phyloP scores from a whole-genome alignment of 2,113 vertebrate species.

The Brevimyrus niger region DNA sequence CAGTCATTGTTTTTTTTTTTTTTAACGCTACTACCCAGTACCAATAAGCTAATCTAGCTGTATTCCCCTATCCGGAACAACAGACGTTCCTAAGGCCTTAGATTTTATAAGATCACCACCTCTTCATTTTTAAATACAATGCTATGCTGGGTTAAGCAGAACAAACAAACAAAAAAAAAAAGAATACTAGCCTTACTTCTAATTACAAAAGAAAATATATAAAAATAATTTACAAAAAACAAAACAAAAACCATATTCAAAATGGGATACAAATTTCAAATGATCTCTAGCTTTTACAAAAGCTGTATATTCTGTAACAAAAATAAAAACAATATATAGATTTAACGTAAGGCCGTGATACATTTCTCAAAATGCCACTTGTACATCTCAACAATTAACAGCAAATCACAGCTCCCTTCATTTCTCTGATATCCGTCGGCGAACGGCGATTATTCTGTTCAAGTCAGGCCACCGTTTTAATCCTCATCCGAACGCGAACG shows the following conservation, averaged over 20 bases:
- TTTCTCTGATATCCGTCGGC: constrained; percentile 15
- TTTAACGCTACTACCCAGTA: constrained; percentile 13
- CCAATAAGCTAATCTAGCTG: constrained; percentile 16
- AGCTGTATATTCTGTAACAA: constrained; percentile 54
- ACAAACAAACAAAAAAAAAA: constrained; percentile 26
- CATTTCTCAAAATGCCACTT: constrained; percentile 56
- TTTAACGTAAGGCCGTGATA: constrained; percentile 62
- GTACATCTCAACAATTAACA: constrained; percentile 48
- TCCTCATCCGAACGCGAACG: constrained; percentile 4
- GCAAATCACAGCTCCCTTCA: constrained; percentile 47
- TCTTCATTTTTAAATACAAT: constrained; percentile 39
- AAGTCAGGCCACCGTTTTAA: neutral
- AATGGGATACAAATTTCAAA: constrained; percentile 52
- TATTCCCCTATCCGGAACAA: constrained; percentile 22
- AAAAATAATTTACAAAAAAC: constrained; percentile 62
- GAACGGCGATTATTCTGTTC: neutral
- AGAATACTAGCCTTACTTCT: constrained; percentile 58
- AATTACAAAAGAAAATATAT: constrained; percentile 38
- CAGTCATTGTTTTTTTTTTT: neutral
- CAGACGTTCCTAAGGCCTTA: neutral
- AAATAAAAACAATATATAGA: constrained; percentile 61
- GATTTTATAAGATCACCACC: constrained; percentile 26
- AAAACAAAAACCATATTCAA: constrained; percentile 38
- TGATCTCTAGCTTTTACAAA: constrained; percentile 55
- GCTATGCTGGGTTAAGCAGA: constrained; percentile 39